Evolutionary conservation across 1,140 invertebrate genomes (phyloP).

Genomic region (Neoseiulus cucumeris): DNA sequence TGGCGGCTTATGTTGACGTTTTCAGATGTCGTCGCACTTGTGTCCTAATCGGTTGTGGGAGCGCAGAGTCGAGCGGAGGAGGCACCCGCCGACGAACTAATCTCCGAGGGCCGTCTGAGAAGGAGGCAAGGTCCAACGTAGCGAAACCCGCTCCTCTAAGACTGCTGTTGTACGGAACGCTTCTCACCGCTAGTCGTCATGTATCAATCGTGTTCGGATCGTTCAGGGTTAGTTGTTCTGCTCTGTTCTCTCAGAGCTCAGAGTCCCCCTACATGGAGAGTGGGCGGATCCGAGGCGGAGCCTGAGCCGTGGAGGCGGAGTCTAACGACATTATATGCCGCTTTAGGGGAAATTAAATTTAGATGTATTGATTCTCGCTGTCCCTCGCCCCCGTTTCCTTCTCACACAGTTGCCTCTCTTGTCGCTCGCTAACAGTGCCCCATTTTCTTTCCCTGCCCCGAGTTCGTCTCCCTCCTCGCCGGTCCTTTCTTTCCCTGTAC

Average conservation of each 20-base stretch:
- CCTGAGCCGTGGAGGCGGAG: not conserved
- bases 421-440: too few relatives aligned
- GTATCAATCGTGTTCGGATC: not conserved
- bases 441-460: too few relatives aligned
- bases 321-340: slow-evolving; percentile 4
- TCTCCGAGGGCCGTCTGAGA: not conserved
- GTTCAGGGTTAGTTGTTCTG: not conserved
- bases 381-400: not conserved
- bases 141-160: not conserved
- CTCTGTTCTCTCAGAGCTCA: not conserved
- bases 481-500: too few relatives aligned
- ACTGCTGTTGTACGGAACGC: not conserved
- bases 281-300: not conserved
- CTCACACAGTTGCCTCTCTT: not conserved
- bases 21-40: too few relatives aligned
- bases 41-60: too few relatives aligned
- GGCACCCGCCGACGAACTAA: too few relatives aligned
- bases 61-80: too few relatives aligned
- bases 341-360: slow-evolving; percentile 10
- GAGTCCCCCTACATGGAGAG: not conserved
- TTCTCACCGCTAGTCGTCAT: not conserved
- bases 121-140: not conserved
- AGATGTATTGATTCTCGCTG: slow-evolving; percentile 10
- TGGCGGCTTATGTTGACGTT: too few relatives aligned
- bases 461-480: too few relatives aligned